These are phyloP conservation scores for Cephalopholis sonnerati DNA, from an alignment of 2,113 vertebrate species.

Conservation along the genomic window DNA sequence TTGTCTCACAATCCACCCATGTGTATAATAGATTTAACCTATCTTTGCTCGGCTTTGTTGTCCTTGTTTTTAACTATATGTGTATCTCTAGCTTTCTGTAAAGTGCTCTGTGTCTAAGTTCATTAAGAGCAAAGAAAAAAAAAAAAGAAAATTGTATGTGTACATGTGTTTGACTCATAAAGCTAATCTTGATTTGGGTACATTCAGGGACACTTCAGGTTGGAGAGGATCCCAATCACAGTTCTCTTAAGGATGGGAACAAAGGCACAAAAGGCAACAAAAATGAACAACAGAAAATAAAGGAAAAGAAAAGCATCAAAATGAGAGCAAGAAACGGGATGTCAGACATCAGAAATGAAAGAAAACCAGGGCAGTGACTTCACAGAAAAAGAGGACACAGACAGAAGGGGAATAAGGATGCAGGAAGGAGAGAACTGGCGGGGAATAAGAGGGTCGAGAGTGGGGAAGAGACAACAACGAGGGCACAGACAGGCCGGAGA, in stretches of 20 bases:
- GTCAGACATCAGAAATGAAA: not conserved
- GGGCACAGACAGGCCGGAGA: slow-evolving; percentile 26
- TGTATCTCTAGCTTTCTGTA: not conserved
- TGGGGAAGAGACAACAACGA: slow-evolving; percentile 11
- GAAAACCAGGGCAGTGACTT: slow-evolving; percentile 4
- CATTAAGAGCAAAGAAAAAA: too few species aligned
- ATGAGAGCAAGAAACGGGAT: not conserved
- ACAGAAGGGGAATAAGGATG: not conserved
- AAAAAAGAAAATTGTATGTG: too few species aligned
- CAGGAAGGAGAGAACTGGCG: not conserved
- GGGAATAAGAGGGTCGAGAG: not conserved
- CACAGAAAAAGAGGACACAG: not conserved
- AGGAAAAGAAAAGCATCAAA: not conserved
- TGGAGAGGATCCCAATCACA: slow-evolving; percentile 8
- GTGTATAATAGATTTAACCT: too few species aligned
- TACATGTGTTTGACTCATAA: too few species aligned
- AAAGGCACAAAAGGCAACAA: not conserved
- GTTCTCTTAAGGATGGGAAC: not conserved
- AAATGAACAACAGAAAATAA: not conserved
- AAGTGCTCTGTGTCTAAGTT: too few species aligned
- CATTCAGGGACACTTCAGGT: not conserved
- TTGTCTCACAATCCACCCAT: too few species aligned
- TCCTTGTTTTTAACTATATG: too few species aligned
- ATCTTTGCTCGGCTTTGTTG: too few species aligned
- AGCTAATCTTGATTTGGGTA: slow-evolving; percentile 1